Evolutionary conservation across 1,140 invertebrate genomes (phyloP).

Genomic region (Lepidurus couesii): DNA sequence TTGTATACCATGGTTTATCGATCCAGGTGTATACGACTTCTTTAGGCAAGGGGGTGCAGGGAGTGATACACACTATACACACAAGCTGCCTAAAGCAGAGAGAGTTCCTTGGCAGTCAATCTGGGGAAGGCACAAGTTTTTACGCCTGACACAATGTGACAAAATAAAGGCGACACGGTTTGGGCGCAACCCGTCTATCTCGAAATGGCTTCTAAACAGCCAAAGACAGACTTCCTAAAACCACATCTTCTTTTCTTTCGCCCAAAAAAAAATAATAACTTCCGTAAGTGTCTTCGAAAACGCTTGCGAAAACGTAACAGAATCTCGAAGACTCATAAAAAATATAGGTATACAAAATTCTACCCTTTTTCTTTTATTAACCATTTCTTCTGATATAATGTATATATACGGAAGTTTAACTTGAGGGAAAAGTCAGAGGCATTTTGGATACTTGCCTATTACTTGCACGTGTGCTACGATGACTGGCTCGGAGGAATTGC

Average conservation of each 20-base stretch:
- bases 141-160: background rate
- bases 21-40: background rate
- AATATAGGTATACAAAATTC: no score
- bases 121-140: background rate
- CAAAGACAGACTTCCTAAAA: background rate
- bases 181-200: background rate
- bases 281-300: no score
- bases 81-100: background rate
- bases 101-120: background rate
- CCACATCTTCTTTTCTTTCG: background rate
- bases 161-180: background rate
- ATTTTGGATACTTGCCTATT: background rate
- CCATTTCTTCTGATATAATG: no score
- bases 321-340: no score
- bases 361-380: no score
- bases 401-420: no score
- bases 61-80: background rate
- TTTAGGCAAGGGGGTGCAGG: background rate
- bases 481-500: background rate
- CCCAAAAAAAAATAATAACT: background rate
- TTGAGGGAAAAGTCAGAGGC: no score
- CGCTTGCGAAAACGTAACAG: no score
- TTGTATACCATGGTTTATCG: background rate
- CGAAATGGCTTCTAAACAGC: background rate
- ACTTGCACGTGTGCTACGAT: conserved; percentile 1